Evolutionary conservation across 2,797 vertebrate species (phyloP), one percentile per base, ranked within the genome.

Genomic region (Lemur catta): DNA sequence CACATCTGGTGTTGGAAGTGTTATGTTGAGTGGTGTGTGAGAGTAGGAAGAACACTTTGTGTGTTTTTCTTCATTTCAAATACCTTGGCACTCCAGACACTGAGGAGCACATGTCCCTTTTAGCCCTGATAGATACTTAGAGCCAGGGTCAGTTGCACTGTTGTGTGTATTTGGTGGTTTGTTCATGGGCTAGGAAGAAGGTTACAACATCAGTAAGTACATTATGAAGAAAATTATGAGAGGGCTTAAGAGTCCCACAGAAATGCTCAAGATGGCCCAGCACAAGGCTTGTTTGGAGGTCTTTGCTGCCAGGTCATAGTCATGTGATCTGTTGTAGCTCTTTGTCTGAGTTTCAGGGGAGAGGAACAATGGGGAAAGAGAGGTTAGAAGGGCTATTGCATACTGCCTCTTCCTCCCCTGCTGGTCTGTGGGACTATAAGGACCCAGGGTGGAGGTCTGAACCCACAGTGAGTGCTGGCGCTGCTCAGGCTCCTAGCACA

Each of bases 301-400:
- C 11, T 55, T 41, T 1, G 74, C 50, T 67, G 76, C 75, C 20
- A 43, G 30, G 7, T 81, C 46, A 12, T 88, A 55, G 12, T 63
- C 9, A 10, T 24, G 4, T 4, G 15, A 33, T 43, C 72, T 33
- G 38, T 88, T 88, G 59, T 46, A 41, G 41, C 18, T n/a, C 65
- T 14, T 91, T 65, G 94, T 95, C 94, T 97, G 94, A 74, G 50
- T 90, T 89, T 89, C 69, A 74, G 33, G 57, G 79, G n/a, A 63
- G 38, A 94, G 52, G 50, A 61, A 50, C 57, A 59, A 80, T 3
- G 72, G 75, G 43, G 71, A 85, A 86, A 93, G 74, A 41, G 91
- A 33, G 13, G 18, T 87, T 93, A 59, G 48, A 46, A 55, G 87
- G n/a, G 69, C 57, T 59, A 35, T 13, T 84, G 72, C 52, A 24